Percentiles rank a stretch among this genome's conserved stretches.
Evolutionary conservation across 2,888 invertebrate genomes (phyloP).

Genomic region (Drosophila buzzatii): DNA sequence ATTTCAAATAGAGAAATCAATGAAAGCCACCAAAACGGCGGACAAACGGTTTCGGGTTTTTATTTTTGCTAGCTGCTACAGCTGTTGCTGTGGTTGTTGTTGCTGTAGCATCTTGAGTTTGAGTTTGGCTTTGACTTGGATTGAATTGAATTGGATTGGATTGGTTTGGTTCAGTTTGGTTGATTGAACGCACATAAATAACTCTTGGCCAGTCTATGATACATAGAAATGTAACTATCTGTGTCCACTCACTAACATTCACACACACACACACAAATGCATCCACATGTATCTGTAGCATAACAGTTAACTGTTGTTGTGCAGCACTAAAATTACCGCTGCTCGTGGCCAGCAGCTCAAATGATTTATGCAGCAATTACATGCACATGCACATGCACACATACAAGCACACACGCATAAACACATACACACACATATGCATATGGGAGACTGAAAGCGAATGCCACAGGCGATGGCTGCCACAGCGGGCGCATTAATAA

Average conservation of each 20-base stretch:
- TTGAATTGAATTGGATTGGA: slow-evolving; percentile 28
- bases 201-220: slow-evolving; percentile 37
- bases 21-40: slow-evolving; percentile 59
- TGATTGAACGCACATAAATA: slow-evolving; percentile 67
- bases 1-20: slow-evolving; percentile 76
- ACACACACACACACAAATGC: slow-evolving; percentile 1
- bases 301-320: slow-evolving; percentile 61
- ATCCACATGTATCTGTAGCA: slow-evolving; percentile 47
- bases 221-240: slow-evolving; percentile 48
- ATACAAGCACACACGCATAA: too few relatives aligned
- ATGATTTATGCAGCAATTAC: slow-evolving; percentile 78
- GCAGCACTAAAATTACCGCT: slow-evolving; percentile 59
- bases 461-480: slow-evolving; percentile 41
- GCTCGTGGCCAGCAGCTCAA: slow-evolving; percentile 62
- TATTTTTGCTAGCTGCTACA: slow-evolving; percentile 14
- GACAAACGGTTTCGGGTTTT: slow-evolving; percentile 68
- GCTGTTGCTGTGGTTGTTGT: slow-evolving; percentile 17
- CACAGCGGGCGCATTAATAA: slow-evolving; percentile 60
- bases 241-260: slow-evolving; percentile 9
- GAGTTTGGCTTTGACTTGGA: slow-evolving; percentile 8
- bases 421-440: neutral
- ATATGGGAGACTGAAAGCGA: slow-evolving; percentile 1
- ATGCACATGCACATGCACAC: slow-evolving; percentile 27
- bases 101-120: slow-evolving; percentile 23
- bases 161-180: slow-evolving; percentile 32